Base-by-base conservation (phyloP, 2,797 vertebrate genomes). In the Scarus forsteni region DNA sequence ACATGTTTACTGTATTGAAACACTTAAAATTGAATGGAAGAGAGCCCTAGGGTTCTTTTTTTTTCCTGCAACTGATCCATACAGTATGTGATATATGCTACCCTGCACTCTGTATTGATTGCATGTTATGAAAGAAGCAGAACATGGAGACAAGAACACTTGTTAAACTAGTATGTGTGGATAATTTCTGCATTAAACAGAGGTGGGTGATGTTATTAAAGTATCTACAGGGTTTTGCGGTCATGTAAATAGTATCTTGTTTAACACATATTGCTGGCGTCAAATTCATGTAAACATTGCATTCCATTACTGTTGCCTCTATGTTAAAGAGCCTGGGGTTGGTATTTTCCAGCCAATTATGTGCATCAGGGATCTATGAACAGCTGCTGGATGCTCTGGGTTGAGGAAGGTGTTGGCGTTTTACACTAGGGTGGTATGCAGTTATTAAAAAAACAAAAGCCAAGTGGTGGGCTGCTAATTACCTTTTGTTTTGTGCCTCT, bases 281-380 rank as follows among this genome's bases (percentile, higher is more conserved):
- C 66, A 12, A 53, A 53, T 60, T 51, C n/a, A 52, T 75, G 49
- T 43, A 60, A 80, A 82, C 67, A 66, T 10, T 60, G 44, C 40
- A 40, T 70, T 61, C 1, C 56, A 34, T 56, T 62, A 10, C 64
- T 66, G 53, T 62, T 44, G 36, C 48, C 34, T 70, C 56, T 36
- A 64, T 60, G 58, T 67, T 60, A 44, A 60, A 56, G 7, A 73
- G 73, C 58, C 46, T 34, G 8, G 7, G 45, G 79, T 46, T 78
- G 7, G 15, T 60, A 48, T 78, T 81, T 72, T 70, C 42, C 34
- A 72, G 51, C 40, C 58, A 81, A 48, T 83, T 69, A 70, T 60
- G 53, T 77, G 58, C 60, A 77, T 60, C 75, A 58, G 27, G 52
- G 59, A 65, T 74, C 68, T 60, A 71, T 66, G 54, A 79, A 66